phyloP scores from a whole-genome alignment of 2,113 vertebrate species.

The Regulus satrapa region DNA sequence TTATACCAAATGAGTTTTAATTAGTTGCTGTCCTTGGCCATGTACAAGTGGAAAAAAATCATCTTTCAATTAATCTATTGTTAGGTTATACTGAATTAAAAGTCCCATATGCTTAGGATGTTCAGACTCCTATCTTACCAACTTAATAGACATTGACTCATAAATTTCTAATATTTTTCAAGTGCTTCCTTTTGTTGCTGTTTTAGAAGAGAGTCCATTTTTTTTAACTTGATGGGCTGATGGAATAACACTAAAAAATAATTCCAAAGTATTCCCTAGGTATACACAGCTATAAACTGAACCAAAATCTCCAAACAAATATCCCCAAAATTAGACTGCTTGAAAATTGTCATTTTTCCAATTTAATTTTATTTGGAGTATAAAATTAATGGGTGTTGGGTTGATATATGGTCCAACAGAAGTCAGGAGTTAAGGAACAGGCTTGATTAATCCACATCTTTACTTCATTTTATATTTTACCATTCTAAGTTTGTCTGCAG shows the following conservation, averaged over 20 bases:
- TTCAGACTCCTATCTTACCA: neutral
- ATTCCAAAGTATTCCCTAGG: neutral
- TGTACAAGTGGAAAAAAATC: neutral
- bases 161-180: neutral
- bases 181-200: neutral
- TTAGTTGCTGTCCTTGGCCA: constrained; percentile 44
- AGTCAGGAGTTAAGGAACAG: neutral
- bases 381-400: neutral
- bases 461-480: neutral
- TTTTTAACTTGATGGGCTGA: neutral
- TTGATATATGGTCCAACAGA: neutral
- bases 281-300: neutral
- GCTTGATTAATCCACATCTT: neutral
- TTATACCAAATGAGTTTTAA: constrained; percentile 43
- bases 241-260: neutral
- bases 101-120: neutral
- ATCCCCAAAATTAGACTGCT: neutral
- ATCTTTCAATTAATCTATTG: constrained; percentile 2
- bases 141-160: neutral
- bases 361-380: neutral
- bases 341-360: neutral
- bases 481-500: neutral
- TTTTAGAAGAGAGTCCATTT: neutral
- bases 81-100: constrained; percentile 13
- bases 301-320: neutral